Evolutionary conservation across 2,797 vertebrate genomes (phyloP), one percentile per base, ranked within the genome.

Genomic region (Peromyscus melanophrys): DNA sequence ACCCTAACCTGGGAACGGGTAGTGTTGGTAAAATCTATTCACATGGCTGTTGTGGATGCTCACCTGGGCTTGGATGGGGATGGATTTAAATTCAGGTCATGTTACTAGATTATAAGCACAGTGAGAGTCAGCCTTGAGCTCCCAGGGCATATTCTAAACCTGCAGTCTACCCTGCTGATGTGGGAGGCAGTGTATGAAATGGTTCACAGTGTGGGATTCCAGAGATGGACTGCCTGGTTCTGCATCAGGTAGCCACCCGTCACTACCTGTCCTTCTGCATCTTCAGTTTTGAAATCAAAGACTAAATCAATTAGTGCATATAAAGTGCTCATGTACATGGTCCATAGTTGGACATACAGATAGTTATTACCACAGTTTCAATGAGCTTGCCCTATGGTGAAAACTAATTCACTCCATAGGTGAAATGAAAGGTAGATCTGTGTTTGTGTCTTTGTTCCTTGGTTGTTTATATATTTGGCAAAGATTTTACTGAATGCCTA

Each of bases 351-450:
- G 34, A 40, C 71, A 59, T 1, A 57, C 55, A 65, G 3, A 25
- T 82, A 78, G 14, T 78, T 94, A 78, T 63, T 91, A 57, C 52
- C 25, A 46, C 75, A 93, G 69, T 96, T 89, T 95, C 92, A 78
- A 78, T 96, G 73, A 92, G n/a, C 37, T 25, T 94, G 3, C 88
- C 13, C 59, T 84, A 57, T 57, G 85, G 73, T 78, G 67, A 61
- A 94, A 93, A 67, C 52, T 55, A 27, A 82, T 94, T 67, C 25
- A 46, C 6, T 52, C 63, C 12, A 12, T 76, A 65, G n/a, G 17
- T 46, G 37, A 88, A 96, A 40, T 89, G 10, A 21, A 82, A 89
- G 29, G 37, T 81, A 89, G 29, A 83, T 25, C 63, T 76, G 13
- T 46, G 29, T 92, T 88, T 37, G 67, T 91, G 29, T 63, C 65